Evolutionary conservation across 1,140 invertebrate species (phyloP).

Genomic region (Pseudobourletiella spinata): DNA sequence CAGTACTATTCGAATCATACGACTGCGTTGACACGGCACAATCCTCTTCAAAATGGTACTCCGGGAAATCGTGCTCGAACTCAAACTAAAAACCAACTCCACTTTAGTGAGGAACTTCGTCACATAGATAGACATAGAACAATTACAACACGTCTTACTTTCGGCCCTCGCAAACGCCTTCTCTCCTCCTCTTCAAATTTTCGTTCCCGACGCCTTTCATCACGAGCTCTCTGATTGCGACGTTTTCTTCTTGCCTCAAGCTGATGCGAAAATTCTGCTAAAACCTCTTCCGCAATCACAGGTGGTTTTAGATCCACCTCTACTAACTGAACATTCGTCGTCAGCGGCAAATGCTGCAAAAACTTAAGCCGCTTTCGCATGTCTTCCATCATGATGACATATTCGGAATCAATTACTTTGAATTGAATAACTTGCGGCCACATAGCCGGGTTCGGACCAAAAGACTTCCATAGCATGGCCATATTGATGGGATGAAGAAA

Average conservation of each 20-base stretch:
- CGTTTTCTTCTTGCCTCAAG: slow-evolving; percentile 52
- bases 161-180: too few species aligned
- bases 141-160: too few species aligned
- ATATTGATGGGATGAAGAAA: slow-evolving; percentile 87
- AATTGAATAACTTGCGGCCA: slow-evolving; percentile 64
- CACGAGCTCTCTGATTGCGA: slow-evolving; percentile 53
- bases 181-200: slow-evolving; percentile 18
- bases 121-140: too few species aligned
- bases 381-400: slow-evolving; percentile 71
- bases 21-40: not conserved
- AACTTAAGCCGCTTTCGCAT: slow-evolving; percentile 66
- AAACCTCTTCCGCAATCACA: slow-evolving; percentile 55
- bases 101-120: too few species aligned
- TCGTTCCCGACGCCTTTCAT: slow-evolving; percentile 60
- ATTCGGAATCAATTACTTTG: slow-evolving; percentile 72
- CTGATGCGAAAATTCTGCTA: slow-evolving; percentile 45
- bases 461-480: slow-evolving; percentile 76
- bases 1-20: not conserved
- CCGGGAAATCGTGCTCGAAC: not conserved
- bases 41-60: not conserved
- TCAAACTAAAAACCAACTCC: not conserved
- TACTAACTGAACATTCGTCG: slow-evolving; percentile 79
- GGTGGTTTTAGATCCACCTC: slow-evolving; percentile 71
- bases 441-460: slow-evolving; percentile 62
- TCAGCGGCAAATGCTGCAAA: slow-evolving; percentile 77